These are phyloP conservation scores for Peromyscus melanophrys DNA, from an alignment of 2,797 vertebrate genomes.

Conservation along the genomic window DNA sequence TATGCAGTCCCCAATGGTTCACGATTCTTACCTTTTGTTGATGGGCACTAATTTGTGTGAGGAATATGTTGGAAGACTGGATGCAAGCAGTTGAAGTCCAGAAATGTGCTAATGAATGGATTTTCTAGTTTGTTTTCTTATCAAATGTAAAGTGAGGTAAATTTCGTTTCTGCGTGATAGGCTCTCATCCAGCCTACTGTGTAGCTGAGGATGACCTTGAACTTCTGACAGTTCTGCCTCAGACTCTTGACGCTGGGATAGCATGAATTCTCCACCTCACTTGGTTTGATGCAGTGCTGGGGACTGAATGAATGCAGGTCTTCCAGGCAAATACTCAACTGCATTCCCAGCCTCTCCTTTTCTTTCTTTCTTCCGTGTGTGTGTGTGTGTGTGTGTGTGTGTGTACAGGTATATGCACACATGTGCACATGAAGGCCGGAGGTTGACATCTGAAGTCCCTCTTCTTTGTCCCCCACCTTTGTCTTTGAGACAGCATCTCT, in stretches of 20 bases:
- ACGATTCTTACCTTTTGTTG: slow-evolving; percentile 49
- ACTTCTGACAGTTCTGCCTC: background rate
- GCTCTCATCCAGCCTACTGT: background rate
- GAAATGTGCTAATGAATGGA: slow-evolving; percentile 53
- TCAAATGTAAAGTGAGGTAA: background rate
- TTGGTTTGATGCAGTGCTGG: background rate
- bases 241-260: no score
- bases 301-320: background rate
- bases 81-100: slow-evolving; percentile 46
- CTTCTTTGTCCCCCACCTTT: background rate
- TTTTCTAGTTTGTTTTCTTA: slow-evolving; percentile 45
- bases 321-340: background rate
- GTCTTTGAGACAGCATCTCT: background rate
- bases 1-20: slow-evolving; percentile 46
- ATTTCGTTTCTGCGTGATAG: background rate
- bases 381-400: background rate
- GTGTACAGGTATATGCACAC: no score
- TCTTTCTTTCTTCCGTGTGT: background rate
- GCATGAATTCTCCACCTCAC: background rate
- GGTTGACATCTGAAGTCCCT: background rate
- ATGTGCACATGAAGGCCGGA: background rate
- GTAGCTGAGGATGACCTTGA: background rate
- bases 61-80: slow-evolving; percentile 44
- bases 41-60: slow-evolving; percentile 59
- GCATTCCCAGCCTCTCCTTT: background rate